phyloP scores from a whole-genome alignment of 2,113 vertebrate species.

The Diphyllodes magnificus region DNA sequence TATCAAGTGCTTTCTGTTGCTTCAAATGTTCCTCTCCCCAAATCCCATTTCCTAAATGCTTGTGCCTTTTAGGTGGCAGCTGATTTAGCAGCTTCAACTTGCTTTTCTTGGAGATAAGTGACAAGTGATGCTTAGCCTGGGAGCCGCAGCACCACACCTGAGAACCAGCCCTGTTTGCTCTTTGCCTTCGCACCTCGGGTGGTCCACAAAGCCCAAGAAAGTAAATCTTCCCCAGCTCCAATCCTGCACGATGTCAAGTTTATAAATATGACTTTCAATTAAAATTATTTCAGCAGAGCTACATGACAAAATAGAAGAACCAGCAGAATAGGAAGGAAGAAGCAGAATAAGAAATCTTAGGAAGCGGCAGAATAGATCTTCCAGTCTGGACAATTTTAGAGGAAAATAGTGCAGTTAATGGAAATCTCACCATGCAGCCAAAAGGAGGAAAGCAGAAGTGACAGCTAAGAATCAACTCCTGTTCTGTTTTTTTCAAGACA shows the following conservation, averaged over 20 bases:
- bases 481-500: not conserved
- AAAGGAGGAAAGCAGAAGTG: not conserved
- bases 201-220: not conserved
- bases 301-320: not conserved
- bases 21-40: not conserved
- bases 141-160: not conserved
- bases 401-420: not conserved
- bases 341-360: not conserved
- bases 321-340: not conserved
- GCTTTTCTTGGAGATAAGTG: not conserved
- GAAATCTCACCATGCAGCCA: not conserved
- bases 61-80: not conserved
- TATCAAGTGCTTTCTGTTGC: not conserved
- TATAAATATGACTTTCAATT: not conserved
- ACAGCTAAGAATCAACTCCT: not conserved
- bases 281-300: not conserved
- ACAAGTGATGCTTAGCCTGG: not conserved
- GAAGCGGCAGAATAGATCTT: not conserved
- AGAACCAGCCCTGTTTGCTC: not conserved
- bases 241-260: rapidly evolving
- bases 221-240: rapidly evolving
- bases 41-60: not conserved
- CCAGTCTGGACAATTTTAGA: not conserved
- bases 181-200: not conserved
- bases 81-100: not conserved